Evolutionary conservation across 23 tunicate genomes (phyloP), one percentile per base, ranked within the genome.

Genomic region (Aplidium turbinatum): DNA sequence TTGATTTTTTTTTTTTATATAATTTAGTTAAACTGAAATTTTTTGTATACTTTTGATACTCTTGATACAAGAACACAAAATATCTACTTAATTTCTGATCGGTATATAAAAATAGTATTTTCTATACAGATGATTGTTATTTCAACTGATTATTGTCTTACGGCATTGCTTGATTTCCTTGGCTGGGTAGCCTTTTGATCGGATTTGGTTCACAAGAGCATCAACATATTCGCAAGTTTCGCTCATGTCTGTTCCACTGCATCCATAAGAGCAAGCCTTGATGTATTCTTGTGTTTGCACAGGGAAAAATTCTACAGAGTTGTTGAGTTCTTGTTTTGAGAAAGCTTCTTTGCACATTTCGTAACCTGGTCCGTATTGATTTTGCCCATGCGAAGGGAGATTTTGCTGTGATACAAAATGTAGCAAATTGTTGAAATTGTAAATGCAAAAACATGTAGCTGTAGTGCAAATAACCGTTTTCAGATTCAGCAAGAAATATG

Each of bases 91-190:
- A n/a, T n/a, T n/a, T n/a, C n/a, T n/a, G n/a, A n/a, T n/a, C n/a
- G n/a, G n/a, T n/a, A n/a, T n/a, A n/a, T n/a, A n/a, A n/a, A n/a
- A n/a, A n/a, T n/a, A n/a, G n/a, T n/a, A n/a, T 42, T 42, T 42
- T 42, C 16, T 42, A 11, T 42, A 11, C 11, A 16, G 16, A 42
- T 9, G 16, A 42, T 16, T 42, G 50, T 42, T 42, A 9, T 16
- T 42, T 9, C n/a, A n/a, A n/a, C n/a, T n/a, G n/a, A n/a, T n/a
- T n/a, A n/a, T n/a, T n/a, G n/a, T n/a, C 76, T 47, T 70, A 70
- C 76, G 7, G 58, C 76, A 70, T 24, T 47, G 58, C 18, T 47
- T 47, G 6, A 47, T 45, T 6, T 70, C 76, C 5, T 47, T 11
- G 16, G 29, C 58, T 18, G 19, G 7, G 38, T 21, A 46, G 2